phyloP scores from a whole-genome alignment of 2,797 vertebrate genomes.

The Semaprochilodus insignis region DNA sequence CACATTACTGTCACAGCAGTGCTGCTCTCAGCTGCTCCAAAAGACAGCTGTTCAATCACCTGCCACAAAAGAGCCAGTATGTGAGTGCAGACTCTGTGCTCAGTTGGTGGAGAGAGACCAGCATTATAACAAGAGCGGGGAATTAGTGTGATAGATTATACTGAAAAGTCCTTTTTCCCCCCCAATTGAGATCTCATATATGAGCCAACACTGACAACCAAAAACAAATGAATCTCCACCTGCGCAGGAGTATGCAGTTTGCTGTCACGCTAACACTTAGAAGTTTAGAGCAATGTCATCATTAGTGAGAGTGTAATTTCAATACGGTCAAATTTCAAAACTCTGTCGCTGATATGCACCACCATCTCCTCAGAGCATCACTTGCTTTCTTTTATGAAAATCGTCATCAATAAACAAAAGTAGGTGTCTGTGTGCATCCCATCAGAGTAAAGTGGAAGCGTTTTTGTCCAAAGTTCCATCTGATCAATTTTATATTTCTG shows the following conservation, averaged over 20 bases:
- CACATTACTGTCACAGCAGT: conserved; percentile 22
- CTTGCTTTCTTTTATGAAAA: too few relatives aligned
- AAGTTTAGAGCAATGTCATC: too few relatives aligned
- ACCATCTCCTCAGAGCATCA: too few relatives aligned
- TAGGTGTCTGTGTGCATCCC: too few relatives aligned
- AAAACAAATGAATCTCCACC: not conserved
- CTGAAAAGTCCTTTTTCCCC: not conserved
- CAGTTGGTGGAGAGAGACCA: not conserved
- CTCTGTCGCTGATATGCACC: too few relatives aligned
- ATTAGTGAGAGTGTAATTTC: too few relatives aligned
- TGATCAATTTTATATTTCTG: too few relatives aligned
- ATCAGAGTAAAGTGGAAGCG: too few relatives aligned
- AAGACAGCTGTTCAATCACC: conserved; percentile 47
- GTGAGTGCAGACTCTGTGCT: not conserved
- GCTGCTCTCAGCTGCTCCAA: conserved; percentile 29
- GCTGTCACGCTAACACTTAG: not conserved
- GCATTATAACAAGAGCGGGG: not conserved
- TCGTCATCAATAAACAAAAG: too few relatives aligned
- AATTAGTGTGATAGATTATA: not conserved
- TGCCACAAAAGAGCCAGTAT: conserved; percentile 17
- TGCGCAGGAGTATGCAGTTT: not conserved
- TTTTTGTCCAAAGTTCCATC: too few relatives aligned
- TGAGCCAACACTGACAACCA: not conserved
- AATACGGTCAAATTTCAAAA: too few relatives aligned
- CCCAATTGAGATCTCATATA: not conserved